Evolutionary conservation across 2,797 vertebrate genomes (phyloP).

Genomic region (Epinephelus coioides): DNA sequence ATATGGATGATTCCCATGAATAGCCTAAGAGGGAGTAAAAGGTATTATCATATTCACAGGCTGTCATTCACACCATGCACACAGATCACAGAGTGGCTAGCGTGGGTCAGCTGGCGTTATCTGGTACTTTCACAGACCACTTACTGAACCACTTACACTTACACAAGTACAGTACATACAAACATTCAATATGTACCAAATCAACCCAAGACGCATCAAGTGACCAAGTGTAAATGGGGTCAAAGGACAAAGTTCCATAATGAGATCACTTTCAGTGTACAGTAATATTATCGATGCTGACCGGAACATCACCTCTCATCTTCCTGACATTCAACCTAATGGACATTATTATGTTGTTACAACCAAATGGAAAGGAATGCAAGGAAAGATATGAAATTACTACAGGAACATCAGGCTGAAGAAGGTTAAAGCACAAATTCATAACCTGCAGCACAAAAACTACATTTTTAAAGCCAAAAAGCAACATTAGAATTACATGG

Average conservation of each 20-base stretch:
- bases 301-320: slow-evolving; percentile 1
- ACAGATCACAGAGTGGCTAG: background rate
- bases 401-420: background rate
- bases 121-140: background rate
- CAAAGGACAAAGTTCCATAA: background rate
- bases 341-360: background rate
- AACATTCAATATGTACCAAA: too few species aligned
- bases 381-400: background rate
- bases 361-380: background rate
- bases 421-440: background rate
- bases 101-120: slow-evolving; percentile 40
- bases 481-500: background rate
- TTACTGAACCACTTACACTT: slow-evolving; percentile 15
- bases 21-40: background rate
- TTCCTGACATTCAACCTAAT: background rate
- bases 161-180: slow-evolving; percentile 8
- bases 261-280: background rate
- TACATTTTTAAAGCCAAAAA: slow-evolving; percentile 10
- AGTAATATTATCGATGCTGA: background rate
- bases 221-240: background rate
- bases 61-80: background rate
- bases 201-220: background rate
- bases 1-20: background rate
- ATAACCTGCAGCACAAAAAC: slow-evolving; percentile 12
- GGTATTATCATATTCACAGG: background rate